These are phyloP conservation scores for Pelusios castaneus DNA, from an alignment of 2,113 vertebrate genomes.

Conservation along the genomic window DNA sequence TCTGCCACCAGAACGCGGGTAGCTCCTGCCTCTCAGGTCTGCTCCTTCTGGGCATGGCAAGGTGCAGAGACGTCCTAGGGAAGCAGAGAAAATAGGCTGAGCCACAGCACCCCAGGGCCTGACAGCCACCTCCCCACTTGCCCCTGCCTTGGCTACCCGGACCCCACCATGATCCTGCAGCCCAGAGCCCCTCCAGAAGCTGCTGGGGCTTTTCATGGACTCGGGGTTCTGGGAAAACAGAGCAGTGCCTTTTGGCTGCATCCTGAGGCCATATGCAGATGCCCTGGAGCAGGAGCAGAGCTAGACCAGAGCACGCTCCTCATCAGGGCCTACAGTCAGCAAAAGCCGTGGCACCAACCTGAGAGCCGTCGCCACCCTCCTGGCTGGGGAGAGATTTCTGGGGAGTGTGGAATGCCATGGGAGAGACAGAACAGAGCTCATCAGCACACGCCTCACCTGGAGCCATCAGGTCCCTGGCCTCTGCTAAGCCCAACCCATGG, in stretches of 20 bases:
- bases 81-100: background rate
- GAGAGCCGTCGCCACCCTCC: slow-evolving; percentile 58
- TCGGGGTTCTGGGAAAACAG: too few species aligned
- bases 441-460: background rate
- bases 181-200: too few species aligned
- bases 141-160: background rate
- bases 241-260: too few species aligned
- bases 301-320: background rate
- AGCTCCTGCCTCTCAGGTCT: background rate
- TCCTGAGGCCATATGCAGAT: too few species aligned
- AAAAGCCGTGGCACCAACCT: slow-evolving; percentile 67
- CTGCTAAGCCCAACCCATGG: too few species aligned
- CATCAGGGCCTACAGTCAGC: too few species aligned
- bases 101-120: background rate
- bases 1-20: background rate
- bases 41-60: background rate
- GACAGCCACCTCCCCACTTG: background rate
- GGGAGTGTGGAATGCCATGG: slow-evolving; percentile 80
- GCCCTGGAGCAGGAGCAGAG: too few species aligned
- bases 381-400: slow-evolving; percentile 86
- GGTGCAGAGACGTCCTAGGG: background rate
- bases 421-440: background rate
- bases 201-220: too few species aligned
- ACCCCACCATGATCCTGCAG: too few species aligned
- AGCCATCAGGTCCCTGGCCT: background rate